Evolutionary conservation across 2,888 invertebrate species (phyloP).

Genomic region (Amphimallon solstitiale): DNA sequence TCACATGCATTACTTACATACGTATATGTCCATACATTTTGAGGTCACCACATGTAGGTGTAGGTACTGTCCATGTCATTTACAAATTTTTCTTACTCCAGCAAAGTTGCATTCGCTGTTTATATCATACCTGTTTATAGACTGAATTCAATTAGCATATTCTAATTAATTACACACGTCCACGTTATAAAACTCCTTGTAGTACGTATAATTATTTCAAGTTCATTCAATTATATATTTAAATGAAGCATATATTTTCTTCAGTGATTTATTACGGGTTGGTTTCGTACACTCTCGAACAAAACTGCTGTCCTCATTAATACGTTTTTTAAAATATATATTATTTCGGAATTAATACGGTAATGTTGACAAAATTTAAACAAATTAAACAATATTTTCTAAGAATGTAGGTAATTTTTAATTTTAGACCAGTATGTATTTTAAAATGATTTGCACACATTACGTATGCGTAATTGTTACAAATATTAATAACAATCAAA

Average conservation of each 20-base stretch:
- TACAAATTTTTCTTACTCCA: not conserved
- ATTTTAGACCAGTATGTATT: too few relatives aligned
- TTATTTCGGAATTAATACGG: too few relatives aligned
- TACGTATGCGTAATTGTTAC: too few relatives aligned
- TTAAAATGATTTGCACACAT: too few relatives aligned
- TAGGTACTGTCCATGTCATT: not conserved
- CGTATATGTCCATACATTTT: not conserved
- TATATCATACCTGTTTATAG: not conserved
- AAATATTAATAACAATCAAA: too few relatives aligned
- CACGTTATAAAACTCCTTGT: conserved; percentile 7
- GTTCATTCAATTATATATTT: conserved; percentile 14
- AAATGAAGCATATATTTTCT: conserved; percentile 10
- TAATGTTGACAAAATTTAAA: too few relatives aligned
- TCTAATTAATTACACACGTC: conserved; percentile 14
- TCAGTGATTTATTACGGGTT: not conserved
- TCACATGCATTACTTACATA: not conserved
- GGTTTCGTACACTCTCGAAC: not conserved
- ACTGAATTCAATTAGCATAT: conserved; percentile 9
- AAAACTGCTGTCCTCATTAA: not conserved
- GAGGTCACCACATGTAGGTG: conserved; percentile 8
- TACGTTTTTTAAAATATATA: too few relatives aligned
- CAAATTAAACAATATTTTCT: too few relatives aligned
- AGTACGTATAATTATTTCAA: not conserved
- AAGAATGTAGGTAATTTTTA: too few relatives aligned
- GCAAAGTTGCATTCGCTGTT: not conserved